Evolutionary conservation across 2,113 vertebrate genomes (phyloP).

Genomic region (Garra rufa): DNA sequence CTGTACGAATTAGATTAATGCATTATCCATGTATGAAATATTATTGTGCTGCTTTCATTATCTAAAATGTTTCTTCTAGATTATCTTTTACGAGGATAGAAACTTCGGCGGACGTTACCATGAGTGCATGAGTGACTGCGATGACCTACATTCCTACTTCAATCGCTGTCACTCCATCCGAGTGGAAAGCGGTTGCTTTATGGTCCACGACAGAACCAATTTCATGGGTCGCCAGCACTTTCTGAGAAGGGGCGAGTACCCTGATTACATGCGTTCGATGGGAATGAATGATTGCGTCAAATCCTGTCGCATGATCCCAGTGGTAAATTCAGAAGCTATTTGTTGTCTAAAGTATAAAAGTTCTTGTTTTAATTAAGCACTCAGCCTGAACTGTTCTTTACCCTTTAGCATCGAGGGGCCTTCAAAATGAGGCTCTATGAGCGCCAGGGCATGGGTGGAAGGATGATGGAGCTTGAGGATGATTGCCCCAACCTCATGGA

Average conservation of each 20-base stretch:
- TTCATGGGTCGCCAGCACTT: constrained; percentile 63
- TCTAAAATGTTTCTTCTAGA: constrained; percentile 55
- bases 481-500: constrained; percentile 71
- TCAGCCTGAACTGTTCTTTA: background rate
- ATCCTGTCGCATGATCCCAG: constrained; percentile 60
- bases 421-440: constrained; percentile 69
- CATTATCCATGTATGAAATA: background rate
- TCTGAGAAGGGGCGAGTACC: constrained; percentile 62
- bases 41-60: background rate
- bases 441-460: constrained; percentile 65
- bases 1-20: background rate
- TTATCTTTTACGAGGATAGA: constrained; percentile 63
- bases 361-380: background rate
- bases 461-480: constrained; percentile 63
- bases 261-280: constrained; percentile 57
- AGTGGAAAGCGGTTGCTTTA: constrained; percentile 64
- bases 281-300: constrained; percentile 55
- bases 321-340: constrained; percentile 42
- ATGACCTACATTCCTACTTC: constrained; percentile 59
- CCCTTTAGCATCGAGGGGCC: constrained; percentile 35
- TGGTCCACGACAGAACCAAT: constrained; percentile 62
- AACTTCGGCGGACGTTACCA: constrained; percentile 58
- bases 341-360: background rate
- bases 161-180: constrained; percentile 62
- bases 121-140: constrained; percentile 63